Conservation (phyloP, 2,888 invertebrate species). For the Esperia sulphurella region DNA sequence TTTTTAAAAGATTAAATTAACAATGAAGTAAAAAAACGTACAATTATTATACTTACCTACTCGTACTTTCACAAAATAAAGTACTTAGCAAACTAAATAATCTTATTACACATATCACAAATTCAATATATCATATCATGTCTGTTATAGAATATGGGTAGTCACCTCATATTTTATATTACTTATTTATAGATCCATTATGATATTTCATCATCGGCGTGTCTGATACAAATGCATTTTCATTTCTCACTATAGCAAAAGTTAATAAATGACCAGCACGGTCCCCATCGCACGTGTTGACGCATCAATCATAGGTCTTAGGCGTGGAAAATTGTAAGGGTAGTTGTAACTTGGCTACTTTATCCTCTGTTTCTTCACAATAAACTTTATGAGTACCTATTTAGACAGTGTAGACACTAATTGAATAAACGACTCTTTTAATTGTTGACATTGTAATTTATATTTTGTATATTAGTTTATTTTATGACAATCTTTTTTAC, state of each 20-base stretch:
- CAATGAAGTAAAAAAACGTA: no score
- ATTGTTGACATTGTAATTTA: no score
- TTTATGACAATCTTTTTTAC: no score
- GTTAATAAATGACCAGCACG: constrained; percentile 46
- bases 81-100: no score
- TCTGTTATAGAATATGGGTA: neutral
- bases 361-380: neutral
- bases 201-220: neutral
- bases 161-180: neutral
- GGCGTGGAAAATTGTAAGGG: constrained; percentile 21
- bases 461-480: no score
- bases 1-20: no score
- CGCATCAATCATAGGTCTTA: constrained; percentile 52
- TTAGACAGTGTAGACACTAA: no score
- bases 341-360: neutral
- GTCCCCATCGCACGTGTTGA: constrained; percentile 46
- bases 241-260: constrained; percentile 28
- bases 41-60: no score
- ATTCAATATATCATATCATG: no score
- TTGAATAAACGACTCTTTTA: no score
- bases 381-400: neutral
- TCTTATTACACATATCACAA: no score
- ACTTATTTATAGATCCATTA: neutral
- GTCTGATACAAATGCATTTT: constrained; percentile 10
- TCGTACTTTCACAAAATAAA: no score